These are phyloP conservation scores for Ovibos moschatus DNA, from an alignment of 2,113 vertebrate genomes.

Conservation along the genomic window DNA sequence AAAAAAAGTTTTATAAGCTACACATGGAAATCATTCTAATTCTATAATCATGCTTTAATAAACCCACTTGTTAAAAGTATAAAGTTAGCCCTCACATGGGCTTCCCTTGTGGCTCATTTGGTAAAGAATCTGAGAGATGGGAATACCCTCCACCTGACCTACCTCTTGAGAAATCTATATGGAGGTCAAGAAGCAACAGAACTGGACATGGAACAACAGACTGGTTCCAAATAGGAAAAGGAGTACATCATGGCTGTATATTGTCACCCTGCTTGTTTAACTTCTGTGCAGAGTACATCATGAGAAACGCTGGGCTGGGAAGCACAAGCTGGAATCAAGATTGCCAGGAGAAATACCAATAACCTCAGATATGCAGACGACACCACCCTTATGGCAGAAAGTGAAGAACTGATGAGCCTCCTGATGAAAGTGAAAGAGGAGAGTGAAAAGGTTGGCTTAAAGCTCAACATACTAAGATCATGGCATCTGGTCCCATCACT, in stretches of 20 bases:
- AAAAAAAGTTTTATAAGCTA: not conserved
- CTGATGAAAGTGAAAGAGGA: not conserved
- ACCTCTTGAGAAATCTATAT: not conserved
- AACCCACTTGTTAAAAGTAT: not conserved
- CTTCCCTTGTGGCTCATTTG: not conserved
- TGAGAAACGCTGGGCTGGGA: not conserved
- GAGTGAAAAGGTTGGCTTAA: not conserved
- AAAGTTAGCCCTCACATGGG: not conserved
- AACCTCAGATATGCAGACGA: not conserved
- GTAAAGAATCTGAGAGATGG: not conserved
- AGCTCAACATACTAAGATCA: not conserved
- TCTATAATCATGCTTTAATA: not conserved
- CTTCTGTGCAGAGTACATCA: not conserved
- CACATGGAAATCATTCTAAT: not conserved
- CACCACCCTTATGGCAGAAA: not conserved
- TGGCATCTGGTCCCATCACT: not conserved
- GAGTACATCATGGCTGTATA: accelerated
- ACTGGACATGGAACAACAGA: not conserved
- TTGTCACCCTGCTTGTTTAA: not conserved
- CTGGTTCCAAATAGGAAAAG: not conserved
- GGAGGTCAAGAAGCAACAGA: not conserved
- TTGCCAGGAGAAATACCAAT: not conserved
- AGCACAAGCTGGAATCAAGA: not conserved
- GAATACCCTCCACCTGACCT: not conserved
- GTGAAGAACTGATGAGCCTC: not conserved